Evolutionary conservation across 2,113 vertebrate genomes (phyloP), one percentile per base, ranked within the genome.

Genomic region (Craseonycteris thonglongyai): DNA sequence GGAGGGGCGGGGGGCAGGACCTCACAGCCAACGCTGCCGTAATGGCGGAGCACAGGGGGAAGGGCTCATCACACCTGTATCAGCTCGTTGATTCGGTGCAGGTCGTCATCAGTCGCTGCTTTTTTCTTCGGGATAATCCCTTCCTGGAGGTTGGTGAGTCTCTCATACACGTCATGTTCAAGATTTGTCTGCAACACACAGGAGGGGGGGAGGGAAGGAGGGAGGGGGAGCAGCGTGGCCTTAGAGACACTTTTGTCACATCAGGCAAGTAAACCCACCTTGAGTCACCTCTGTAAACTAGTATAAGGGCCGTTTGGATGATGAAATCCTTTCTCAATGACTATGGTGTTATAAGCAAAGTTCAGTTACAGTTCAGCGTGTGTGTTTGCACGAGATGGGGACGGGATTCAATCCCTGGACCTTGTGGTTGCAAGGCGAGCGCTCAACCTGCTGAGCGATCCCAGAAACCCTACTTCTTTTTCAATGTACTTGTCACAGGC

Each of bases 111-210:
- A 0, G 99, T 98, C 0, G 99, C 99, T 0, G 99, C 99, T 95
- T 99, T 99, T 98, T 99, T 99, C 99, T 99, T 99, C 18, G 99
- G 99, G 82, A 99, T 99, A 66, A 99, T 99, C 65, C 99, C 99
- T 96, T 99, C 99, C 95, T 99, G 99, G 33, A 99, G 98, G 71
- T 98, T 99, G 47, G 99, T 99, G 92, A 99, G 99, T 42, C 99
- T 98, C 97, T 99, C 99, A 87, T 99, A 99, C 74, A 99, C 99
- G 12, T 99, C 99, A 2, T 99, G 99, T 96, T 99, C 99, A 97
- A 99, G 98, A 98, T 98, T 99, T 0, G 99, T 99, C 99, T 99
- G 91, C 61, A 98, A 98, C 47, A 95, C 54, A 97, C 38, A 79
- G 76, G 33, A 42, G 28, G n/a, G 92, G 24, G 24, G n/a, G n/a